Base-by-base conservation (phyloP, 2,888 invertebrate species). In the Drosophila suboccidentalis region DNA sequence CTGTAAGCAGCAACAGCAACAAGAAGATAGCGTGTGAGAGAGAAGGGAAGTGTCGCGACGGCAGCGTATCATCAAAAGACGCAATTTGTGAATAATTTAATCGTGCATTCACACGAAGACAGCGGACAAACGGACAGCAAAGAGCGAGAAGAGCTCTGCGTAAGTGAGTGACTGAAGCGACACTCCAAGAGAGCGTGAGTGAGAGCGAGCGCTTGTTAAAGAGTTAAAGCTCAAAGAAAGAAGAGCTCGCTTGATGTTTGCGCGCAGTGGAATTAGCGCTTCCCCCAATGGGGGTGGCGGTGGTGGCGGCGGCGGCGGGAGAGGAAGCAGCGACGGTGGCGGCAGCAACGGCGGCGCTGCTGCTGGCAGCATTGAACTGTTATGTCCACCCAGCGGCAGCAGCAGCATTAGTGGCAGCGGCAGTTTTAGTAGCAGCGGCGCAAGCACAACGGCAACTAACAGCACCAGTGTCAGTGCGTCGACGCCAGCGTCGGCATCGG, bases 21-120 rank as follows among this genome's bases (percentile, higher is more conserved):
- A 22, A 13, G 54, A 51, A 58, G 53, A 38, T 29, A 44, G 49
- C 41, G 34, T 6, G 36, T 17, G 43, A 60, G 36, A 55, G 13
- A 29, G 46, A 41, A 66, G 66, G 38, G 32, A 54, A 54, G 54
- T 32, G 38, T 34, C 32, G 62, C 49, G 60, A 26, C 26, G 26
- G 19, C 50, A 60, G 57, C 68, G 68, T 68, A 64, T 69, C 62
- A 50, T 32, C 55, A 63, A 73, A 74, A 84, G 85, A 89, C 84
- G 87, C 89, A 84, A 76, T 76, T 89, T 87, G 79, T 82, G 89
- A 89, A 84, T 89, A 84, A 74, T 82, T 85, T 85, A 89, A 85
- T 89, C 84, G 84, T 85, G 68, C 84, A 84, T 84, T 84, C 84
- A 84, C 89, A 81, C 87, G 65, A 59, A 51, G 63, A 57, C 61